Base-by-base conservation (phyloP, 2,888 invertebrate species). In the Emmelina monodactyla region DNA sequence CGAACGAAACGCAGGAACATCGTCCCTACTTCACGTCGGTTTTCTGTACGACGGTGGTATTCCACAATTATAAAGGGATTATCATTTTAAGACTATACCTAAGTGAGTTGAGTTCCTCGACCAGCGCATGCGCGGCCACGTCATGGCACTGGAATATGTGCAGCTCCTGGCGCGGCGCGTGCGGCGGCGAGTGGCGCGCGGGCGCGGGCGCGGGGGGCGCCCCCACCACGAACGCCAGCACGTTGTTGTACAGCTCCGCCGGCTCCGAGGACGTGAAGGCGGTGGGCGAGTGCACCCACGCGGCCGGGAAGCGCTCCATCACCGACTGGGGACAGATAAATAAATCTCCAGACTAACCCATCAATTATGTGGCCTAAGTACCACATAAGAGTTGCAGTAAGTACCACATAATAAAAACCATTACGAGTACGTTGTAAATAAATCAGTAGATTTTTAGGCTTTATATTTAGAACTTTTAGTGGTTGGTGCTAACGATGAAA, bases 171-270 rank as follows among this genome's bases (percentile, higher is more conserved):
- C 88, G 83, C 10, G 64, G 58, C 16, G 59, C 46, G 28, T 41
- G 41, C 29, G 14, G 35, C 15, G 35, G 30, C 38, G 29, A 37
- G 45, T 44, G 32, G 28, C 37, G 38, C 42, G 41, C 88, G 9
- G 34, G 16, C 31, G 19, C 44, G n/a, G n/a, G n/a, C 40, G 32
- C 36, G 19, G 58, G 55, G 10, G 76, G 69, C 7, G 67, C 92
- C 4, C 88, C 87, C 43, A 98, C 96, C 49, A 97, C 94, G 79
- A 99, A 99, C 19, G 99, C 92, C 56, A 99, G 83, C 61, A 99
- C 94, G 75, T 99, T 99, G 82, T 98, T 98, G 84, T 98, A 99
- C 62, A 97, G 88, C 75, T 99, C 98, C 72, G 94, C 92, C 3
- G 94, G 93, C 71, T 97, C 97, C 34, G 92, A 89, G 42, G 94